Percentiles rank a stretch among this genome's conserved stretches.
These are phyloP conservation scores for Lophius piscatorius DNA, from an alignment of 2,113 vertebrate genomes.

Conservation along the genomic window DNA sequence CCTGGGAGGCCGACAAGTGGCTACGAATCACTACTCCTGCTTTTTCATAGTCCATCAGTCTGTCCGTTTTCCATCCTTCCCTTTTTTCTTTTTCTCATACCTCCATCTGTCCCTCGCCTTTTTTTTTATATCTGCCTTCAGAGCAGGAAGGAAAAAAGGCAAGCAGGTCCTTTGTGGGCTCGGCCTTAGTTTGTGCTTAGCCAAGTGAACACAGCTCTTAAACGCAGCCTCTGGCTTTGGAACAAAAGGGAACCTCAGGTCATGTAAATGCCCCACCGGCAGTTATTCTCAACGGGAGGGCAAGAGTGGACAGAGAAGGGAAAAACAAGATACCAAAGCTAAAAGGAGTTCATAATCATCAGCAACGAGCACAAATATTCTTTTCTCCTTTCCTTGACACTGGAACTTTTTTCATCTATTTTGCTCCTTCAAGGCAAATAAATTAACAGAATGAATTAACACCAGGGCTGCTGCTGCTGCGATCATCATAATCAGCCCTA, in stretches of 20 bases:
- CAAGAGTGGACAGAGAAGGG: slow-evolving; percentile 21
- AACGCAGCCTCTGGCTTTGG: slow-evolving; percentile 62
- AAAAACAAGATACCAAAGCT: slow-evolving; percentile 30
- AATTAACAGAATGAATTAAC: slow-evolving; percentile 75
- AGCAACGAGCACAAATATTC: slow-evolving; percentile 42
- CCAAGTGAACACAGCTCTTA: slow-evolving; percentile 71
- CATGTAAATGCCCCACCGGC: slow-evolving; percentile 60
- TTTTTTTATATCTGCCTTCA: slow-evolving; percentile 70
- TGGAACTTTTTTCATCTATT: slow-evolving; percentile 36
- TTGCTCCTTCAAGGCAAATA: slow-evolving; percentile 60
- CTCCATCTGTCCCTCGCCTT: slow-evolving; percentile 71
- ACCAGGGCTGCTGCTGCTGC: slow-evolving; percentile 55
- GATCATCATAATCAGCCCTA: slow-evolving; percentile 60
- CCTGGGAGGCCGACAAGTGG: slow-evolving; percentile 73
- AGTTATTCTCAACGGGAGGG: slow-evolving; percentile 50
- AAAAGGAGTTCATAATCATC: slow-evolving; percentile 55
- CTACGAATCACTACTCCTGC: slow-evolving; percentile 52
- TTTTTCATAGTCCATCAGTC: slow-evolving; percentile 54
- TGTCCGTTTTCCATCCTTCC: slow-evolving; percentile 21
- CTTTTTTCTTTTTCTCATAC: slow-evolving; percentile 44
- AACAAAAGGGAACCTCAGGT: slow-evolving; percentile 70
- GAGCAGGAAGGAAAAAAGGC: slow-evolving; percentile 67
- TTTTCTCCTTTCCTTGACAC: slow-evolving; percentile 48
- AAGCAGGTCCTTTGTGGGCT: slow-evolving; percentile 62
- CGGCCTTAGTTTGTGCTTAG: slow-evolving; percentile 71